phyloP scores from a whole-genome alignment of 2,113 vertebrate genomes.

The Cisticola juncidis region DNA sequence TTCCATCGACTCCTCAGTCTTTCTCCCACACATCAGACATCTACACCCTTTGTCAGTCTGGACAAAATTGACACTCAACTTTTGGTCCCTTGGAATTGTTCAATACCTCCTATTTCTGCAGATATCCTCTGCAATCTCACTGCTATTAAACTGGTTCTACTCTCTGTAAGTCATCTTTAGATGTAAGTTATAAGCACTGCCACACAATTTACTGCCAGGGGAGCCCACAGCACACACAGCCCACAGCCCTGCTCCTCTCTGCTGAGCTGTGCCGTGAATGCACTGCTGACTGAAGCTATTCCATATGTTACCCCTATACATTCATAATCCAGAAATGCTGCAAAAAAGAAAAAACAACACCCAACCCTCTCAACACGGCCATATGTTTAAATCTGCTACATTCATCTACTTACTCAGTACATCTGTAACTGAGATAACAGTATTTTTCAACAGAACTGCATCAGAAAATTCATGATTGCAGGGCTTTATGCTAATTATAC shows the following conservation, averaged over 20 bases:
- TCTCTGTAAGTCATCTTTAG: background rate
- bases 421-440: background rate
- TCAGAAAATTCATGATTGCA: background rate
- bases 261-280: background rate
- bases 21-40: background rate
- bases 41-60: background rate
- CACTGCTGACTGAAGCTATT: background rate
- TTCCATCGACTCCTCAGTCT: background rate
- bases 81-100: background rate
- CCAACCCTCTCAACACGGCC: background rate
- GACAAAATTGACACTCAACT: background rate
- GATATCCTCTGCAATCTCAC: background rate
- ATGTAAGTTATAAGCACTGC: background rate
- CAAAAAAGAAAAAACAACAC: background rate
- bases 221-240: background rate
- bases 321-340: background rate
- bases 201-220: background rate
- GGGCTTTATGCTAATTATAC: background rate
- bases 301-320: background rate
- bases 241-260: background rate
- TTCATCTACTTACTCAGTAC: background rate
- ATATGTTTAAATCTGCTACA: background rate
- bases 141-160: background rate
- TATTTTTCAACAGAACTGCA: background rate
- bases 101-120: background rate